Evolutionary conservation across 2,113 vertebrate species (phyloP).

Genomic region (Geococcyx californianus): DNA sequence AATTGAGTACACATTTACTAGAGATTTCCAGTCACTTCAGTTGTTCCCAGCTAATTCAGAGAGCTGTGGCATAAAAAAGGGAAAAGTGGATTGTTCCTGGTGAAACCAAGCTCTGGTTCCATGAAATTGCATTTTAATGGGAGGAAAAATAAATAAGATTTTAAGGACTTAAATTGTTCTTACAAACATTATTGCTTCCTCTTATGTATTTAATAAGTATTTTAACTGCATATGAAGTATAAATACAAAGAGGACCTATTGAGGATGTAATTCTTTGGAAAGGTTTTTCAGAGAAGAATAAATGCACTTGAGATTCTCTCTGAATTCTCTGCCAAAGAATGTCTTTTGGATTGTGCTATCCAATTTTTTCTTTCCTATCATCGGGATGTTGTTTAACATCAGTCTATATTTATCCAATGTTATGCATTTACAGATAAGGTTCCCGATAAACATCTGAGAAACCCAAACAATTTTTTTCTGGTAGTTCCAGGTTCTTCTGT

Average conservation of each 20-base stretch:
- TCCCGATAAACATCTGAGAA: not conserved
- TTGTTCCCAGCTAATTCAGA: not conserved
- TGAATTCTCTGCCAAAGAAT: not conserved
- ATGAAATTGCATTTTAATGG: not conserved
- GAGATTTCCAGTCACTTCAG: not conserved
- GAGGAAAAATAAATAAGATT: not conserved
- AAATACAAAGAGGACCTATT: not conserved
- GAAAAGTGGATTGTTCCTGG: not conserved
- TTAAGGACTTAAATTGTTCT: not conserved
- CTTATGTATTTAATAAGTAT: not conserved
- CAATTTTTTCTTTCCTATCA: not conserved
- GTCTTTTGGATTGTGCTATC: not conserved
- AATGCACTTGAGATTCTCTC: not conserved
- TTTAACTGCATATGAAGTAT: not conserved
- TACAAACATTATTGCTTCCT: not conserved
- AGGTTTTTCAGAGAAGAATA: not conserved
- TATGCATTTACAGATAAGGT: not conserved
- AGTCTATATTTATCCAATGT: not conserved
- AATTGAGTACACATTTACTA: not conserved
- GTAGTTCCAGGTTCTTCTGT: not conserved
- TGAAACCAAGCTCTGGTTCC: not conserved
- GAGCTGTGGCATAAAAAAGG: not conserved
- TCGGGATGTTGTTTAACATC: not conserved
- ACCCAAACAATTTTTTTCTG: not conserved
- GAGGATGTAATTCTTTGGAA: not conserved